Evolutionary conservation across 37 sponge, comb jelly and placozoan species (phyloP).

Genomic region (Amphimedon queenslandica): DNA sequence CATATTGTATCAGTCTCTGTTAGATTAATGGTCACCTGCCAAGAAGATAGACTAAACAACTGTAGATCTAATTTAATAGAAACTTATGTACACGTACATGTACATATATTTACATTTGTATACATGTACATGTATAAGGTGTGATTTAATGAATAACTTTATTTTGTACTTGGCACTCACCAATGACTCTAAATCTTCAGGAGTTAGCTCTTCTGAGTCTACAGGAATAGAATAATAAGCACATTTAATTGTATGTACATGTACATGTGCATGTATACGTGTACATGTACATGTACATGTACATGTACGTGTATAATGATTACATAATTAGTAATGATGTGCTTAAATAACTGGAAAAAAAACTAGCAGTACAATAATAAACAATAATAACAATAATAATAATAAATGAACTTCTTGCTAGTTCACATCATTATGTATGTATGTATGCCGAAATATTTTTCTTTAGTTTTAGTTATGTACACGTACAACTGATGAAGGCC

Average conservation of each 20-base stretch:
- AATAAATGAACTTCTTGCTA: too few relatives aligned
- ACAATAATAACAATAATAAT: too few relatives aligned
- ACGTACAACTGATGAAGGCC: too few relatives aligned
- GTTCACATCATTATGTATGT: too few relatives aligned
- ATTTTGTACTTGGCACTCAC: not conserved
- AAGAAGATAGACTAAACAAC: not conserved
- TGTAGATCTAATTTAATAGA: too few relatives aligned
- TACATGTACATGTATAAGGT: slow-evolving; percentile 27
- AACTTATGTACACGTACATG: not conserved
- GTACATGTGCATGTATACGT: slow-evolving; percentile 3
- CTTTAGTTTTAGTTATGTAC: too few relatives aligned
- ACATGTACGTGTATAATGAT: not conserved
- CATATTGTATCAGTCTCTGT: slow-evolving; percentile 93
- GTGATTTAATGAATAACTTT: slow-evolving; percentile 3
- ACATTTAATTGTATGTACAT: too few relatives aligned
- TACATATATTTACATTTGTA: slow-evolving; percentile 15
- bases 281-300: not conserved
- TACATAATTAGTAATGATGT: not conserved
- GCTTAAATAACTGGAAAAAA: too few relatives aligned
- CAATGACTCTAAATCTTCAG: not conserved
- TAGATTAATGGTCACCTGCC: slow-evolving; percentile 73
- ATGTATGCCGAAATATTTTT: too few relatives aligned
- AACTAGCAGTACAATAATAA: too few relatives aligned
- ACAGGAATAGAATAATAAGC: not conserved
- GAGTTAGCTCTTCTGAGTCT: not conserved